Evolutionary conservation across 2,113 vertebrate genomes (phyloP).

Genomic region (Phoxinus phoxinus): DNA sequence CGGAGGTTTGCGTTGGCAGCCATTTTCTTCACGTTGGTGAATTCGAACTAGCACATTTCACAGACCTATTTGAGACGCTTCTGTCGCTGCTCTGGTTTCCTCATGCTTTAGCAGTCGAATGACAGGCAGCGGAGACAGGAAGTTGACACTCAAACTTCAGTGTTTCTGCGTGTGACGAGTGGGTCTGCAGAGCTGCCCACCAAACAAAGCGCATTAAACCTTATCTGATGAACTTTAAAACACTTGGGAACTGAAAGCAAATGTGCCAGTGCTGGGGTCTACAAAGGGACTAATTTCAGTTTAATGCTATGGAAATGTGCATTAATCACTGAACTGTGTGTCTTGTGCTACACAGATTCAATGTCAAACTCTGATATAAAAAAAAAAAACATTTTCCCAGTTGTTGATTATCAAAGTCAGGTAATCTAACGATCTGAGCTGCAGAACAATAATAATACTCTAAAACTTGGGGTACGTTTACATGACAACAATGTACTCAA

Average conservation of each 20-base stretch:
- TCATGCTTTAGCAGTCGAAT: constrained; percentile 42
- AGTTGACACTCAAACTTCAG: constrained; percentile 45
- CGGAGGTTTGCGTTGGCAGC: constrained; percentile 20
- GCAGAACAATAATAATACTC: no score
- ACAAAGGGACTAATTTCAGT: neutral
- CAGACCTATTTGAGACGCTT: constrained; percentile 8
- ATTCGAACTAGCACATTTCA: constrained; percentile 21
- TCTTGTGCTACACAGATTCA: no score
- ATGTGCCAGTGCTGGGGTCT: neutral
- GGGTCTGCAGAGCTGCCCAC: neutral
- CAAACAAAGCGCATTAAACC: neutral
- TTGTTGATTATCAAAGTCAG: no score
- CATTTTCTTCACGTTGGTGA: constrained; percentile 38
- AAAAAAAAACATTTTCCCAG: no score
- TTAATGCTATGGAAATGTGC: neutral
- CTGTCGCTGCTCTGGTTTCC: constrained; percentile 60
- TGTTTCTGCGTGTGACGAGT: constrained; percentile 16
- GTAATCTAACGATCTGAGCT: no score
- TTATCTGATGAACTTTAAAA: neutral
- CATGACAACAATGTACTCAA: no score
- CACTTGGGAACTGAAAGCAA: neutral
- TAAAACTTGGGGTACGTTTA: no score
- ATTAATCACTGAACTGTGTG: neutral
- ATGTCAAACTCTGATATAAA: no score
- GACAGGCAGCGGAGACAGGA: constrained; percentile 72